A percentile compares a stretch with the other conserved stretches of the same genome.
Conservation (phyloP, 2,888 invertebrate genomes). For the Elysia crispata region DNA sequence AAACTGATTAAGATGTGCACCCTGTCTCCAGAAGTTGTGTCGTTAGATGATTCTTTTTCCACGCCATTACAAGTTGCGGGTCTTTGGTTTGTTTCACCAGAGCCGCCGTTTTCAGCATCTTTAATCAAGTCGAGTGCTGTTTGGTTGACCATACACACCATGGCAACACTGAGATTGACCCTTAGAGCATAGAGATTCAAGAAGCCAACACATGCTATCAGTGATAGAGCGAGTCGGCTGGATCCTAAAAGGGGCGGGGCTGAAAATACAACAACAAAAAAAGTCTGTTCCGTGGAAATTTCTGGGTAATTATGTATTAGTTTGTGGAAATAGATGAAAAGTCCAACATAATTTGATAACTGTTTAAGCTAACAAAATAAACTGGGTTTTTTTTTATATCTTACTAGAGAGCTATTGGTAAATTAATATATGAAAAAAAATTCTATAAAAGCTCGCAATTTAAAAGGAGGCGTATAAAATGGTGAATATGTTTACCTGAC, state of each 20-base stretch:
- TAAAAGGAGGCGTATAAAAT: too few species aligned
- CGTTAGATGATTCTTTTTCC: neutral
- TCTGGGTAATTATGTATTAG: too few species aligned
- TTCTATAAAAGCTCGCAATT: too few species aligned
- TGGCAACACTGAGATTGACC: slow-evolving; percentile 80
- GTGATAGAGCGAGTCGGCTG: slow-evolving; percentile 41
- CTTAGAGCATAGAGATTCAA: slow-evolving; percentile 71
- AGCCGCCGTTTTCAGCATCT: neutral
- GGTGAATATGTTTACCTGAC: too few species aligned
- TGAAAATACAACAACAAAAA: too few species aligned
- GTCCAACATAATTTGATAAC: too few species aligned
- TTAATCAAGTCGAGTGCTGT: neutral
- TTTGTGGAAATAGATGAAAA: too few species aligned
- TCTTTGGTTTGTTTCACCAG: neutral
- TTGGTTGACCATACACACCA: slow-evolving; percentile 76
- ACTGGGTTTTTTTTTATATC: too few species aligned
- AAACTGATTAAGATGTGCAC: neutral
- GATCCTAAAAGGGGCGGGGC: slow-evolving; percentile 42
- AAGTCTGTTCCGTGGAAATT: too few species aligned
- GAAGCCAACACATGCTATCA: slow-evolving; percentile 48
- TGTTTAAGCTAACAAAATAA: too few species aligned
- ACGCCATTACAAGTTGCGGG: neutral
- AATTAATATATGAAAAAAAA: too few species aligned
- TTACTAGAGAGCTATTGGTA: too few species aligned
- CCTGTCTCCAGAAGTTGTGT: neutral